These are phyloP conservation scores for Lepidurus couesii DNA, from an alignment of 1,140 invertebrate species.

Conservation along the genomic window DNA sequence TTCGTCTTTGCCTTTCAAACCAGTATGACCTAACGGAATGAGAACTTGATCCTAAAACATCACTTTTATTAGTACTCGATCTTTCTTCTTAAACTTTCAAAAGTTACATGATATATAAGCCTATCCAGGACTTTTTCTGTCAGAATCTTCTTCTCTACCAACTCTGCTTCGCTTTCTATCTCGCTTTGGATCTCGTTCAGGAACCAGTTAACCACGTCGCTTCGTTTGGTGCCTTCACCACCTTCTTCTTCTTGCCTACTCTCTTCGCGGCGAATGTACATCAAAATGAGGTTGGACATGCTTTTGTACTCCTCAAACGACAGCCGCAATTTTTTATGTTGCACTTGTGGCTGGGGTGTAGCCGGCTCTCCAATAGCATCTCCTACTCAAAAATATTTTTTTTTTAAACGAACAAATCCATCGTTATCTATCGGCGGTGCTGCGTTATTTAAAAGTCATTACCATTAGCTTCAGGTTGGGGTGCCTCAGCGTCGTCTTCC, in stretches of 20 bases:
- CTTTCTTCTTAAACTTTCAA: constrained; percentile 29
- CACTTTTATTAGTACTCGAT: constrained; percentile 32
- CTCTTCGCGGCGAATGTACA: constrained; percentile 83
- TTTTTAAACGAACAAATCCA: neutral
- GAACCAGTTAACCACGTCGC: constrained; percentile 91
- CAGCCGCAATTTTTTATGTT: constrained; percentile 81
- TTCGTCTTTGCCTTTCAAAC: constrained; percentile 51
- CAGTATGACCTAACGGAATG: constrained; percentile 71
- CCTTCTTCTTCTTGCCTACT: constrained; percentile 54
- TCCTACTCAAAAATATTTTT: neutral
- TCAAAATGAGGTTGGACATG: constrained; percentile 83
- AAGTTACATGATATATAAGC: constrained; percentile 78
- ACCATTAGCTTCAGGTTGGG: constrained; percentile 13
- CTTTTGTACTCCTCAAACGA: constrained; percentile 92
- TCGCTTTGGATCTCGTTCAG: constrained; percentile 79
- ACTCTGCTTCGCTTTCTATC: constrained; percentile 84
- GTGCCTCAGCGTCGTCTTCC: constrained; percentile 35
- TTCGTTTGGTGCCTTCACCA: constrained; percentile 64
- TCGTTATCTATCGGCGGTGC: neutral
- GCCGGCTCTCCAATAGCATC: constrained; percentile 17
- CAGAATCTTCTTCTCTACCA: constrained; percentile 79
- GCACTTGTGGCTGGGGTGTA: constrained; percentile 39
- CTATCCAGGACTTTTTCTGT: constrained; percentile 95
- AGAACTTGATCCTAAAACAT: constrained; percentile 75
- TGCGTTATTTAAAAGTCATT: neutral